Base-by-base conservation (phyloP, 2,113 vertebrate genomes). In the Neofelis nebulosa region DNA sequence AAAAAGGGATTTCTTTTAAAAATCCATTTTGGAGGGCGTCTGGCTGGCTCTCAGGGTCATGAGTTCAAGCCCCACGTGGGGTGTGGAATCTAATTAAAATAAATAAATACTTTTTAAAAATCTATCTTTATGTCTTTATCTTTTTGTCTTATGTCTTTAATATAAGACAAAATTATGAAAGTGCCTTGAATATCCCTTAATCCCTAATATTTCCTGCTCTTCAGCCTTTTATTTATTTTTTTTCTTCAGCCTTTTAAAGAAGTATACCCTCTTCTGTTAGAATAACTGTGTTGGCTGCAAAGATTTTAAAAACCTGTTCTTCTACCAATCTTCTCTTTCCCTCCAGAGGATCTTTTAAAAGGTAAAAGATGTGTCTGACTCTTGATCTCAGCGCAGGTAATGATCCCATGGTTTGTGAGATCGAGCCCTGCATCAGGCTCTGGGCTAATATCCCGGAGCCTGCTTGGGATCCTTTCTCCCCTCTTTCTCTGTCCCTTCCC, bases 341-440 rank as follows among this genome's bases (percentile, higher is more conserved):
- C 57, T 82, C 41, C 45, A 76, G 68, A 55, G 50, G 63, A 18
- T 50, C 95, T 97, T 95, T 87, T 94, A 80, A 92, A 69, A 97
- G 94, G 76, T 89, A 71, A 95, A 94, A 82, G 27, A 81, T 89
- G 57, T 5, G 21, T 61, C 57, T 8, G 19, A 57, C 55, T 21
- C 55, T 57, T 57, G 55, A 57, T 57, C 55, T 57, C 55, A 8
- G 55, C 55, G 21, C 55, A 61, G 57, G 57, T 61, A 8, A 23
- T 7, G 21, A 61, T 1, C 8, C 23, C 57, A 9, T 7, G 8
- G 8, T 57, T 57, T 57, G 55, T 57, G 55, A 21, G 55, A 57
- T 57, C 19, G 19, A 57, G 55, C 55, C 55, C 45, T 19, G 21
- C 55, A 57, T 57, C 15, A 57, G 16, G 19, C 55, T 57, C 15